These are phyloP conservation scores for Potorous gilbertii DNA, from an alignment of 2,797 vertebrate genomes.

Conservation along the genomic window DNA sequence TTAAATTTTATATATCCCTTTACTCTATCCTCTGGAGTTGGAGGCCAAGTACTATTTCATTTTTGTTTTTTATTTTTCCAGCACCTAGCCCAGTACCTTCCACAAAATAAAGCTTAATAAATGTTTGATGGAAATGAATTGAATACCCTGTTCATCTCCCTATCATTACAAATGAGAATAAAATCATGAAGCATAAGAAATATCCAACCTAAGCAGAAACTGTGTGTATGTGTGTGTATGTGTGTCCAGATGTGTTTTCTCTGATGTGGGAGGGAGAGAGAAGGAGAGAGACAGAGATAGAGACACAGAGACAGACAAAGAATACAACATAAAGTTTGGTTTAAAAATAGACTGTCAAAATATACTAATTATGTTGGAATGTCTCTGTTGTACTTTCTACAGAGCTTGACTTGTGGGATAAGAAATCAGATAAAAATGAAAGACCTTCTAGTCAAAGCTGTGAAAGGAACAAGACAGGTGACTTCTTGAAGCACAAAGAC, in stretches of 20 bases:
- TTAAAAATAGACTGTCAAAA: not conserved
- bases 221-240: too few relatives aligned
- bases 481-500: not conserved
- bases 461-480: not conserved
- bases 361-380: not conserved
- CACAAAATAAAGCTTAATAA: not conserved
- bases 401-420: not conserved
- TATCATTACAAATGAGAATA: not conserved
- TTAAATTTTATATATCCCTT: not conserved
- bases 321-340: not conserved
- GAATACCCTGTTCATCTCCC: not conserved
- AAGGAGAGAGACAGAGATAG: too few relatives aligned
- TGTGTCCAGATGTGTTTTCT: too few relatives aligned
- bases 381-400: not conserved
- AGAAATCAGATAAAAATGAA: not conserved
- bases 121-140: not conserved
- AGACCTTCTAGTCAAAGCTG: not conserved
- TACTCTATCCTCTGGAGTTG: not conserved
- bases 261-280: not conserved
- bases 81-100: not conserved
- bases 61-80: not conserved
- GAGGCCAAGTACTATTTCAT: too few relatives aligned
- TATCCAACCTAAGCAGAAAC: not conserved
- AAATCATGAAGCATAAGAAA: not conserved
- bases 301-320: too few relatives aligned